Evolutionary conservation across 2,113 vertebrate genomes (phyloP), one percentile per base, ranked within the genome.

Genomic region (Elachura formosa): DNA sequence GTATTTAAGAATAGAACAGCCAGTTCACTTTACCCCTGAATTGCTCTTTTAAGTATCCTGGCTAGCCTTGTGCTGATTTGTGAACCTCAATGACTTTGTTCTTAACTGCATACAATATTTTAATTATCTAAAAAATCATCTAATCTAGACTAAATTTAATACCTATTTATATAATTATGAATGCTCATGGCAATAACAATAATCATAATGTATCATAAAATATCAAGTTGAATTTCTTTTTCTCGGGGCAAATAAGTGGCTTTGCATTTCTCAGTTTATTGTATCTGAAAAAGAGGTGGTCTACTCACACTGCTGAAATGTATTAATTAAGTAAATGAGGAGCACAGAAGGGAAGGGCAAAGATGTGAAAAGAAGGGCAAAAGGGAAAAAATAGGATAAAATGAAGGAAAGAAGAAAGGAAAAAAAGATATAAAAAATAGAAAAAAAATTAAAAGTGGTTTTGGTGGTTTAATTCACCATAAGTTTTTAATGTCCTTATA

Each of bases 341-440:
- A 58, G 2, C 10, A 29, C 1, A 3, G 12, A 22, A 33, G 7
- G 22, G 14, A 76, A 31, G 21, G 9, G 5, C 64, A 52, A 11
- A 14, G 24, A n/a, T n/a, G n/a, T n/a, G n/a, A 54, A n/a, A 4
- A 1, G 24, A 59, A 26, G 29, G 21, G 11, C 7, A 46, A 55
- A 75, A 48, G 3, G 4, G 5, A 17, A 66, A 55, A 16, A 4
- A 33, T 4, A 11, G 7, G 5, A 38, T 45, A 71, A n/a, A 22
- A 14, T 23, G 1, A 63, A 62, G 45, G 11, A 26, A 19, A 21
- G 5, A 21, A 15, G 12, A 26, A 40, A 20, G 7, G 9, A 19
- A 5, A 10, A 8, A 33, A 46, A 31, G 36, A 7, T 6, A 2
- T 1, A 34, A 41, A 33, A 40, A 41, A 11, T 2, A 10, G 11